Percentiles rank a stretch among this genome's conserved stretches.
phyloP scores from a whole-genome alignment of 2,888 invertebrate genomes.

The Pollenia labialis region DNA sequence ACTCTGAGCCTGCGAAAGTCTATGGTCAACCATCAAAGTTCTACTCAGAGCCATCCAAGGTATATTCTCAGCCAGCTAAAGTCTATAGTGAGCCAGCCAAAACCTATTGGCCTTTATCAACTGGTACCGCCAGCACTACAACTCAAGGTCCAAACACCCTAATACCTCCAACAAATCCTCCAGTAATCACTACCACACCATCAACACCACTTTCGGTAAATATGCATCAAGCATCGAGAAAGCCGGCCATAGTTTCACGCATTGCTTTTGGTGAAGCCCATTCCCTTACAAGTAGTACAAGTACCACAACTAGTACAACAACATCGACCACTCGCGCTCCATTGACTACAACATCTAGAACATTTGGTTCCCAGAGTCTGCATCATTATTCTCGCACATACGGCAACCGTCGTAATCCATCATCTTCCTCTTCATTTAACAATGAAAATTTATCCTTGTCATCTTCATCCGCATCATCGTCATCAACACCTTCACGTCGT shows the following conservation, averaged over 20 bases:
- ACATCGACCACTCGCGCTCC: slow-evolving; percentile 52
- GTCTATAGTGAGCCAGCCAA: slow-evolving; percentile 85
- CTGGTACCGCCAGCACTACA: slow-evolving; percentile 73
- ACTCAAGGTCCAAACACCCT: slow-evolving; percentile 68
- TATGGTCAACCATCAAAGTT: slow-evolving; percentile 87
- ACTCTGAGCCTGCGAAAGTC: slow-evolving; percentile 85
- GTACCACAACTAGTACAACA: slow-evolving; percentile 52
- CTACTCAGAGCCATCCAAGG: slow-evolving; percentile 86
- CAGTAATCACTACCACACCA: slow-evolving; percentile 38
- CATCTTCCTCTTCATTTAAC: slow-evolving; percentile 69
- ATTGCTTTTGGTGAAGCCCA: slow-evolving; percentile 82
- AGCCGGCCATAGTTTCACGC: slow-evolving; percentile 81
- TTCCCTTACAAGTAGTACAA: slow-evolving; percentile 66
- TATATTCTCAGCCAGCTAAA: slow-evolving; percentile 86
- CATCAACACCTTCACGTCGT: slow-evolving; percentile 78
- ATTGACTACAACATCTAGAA: slow-evolving; percentile 62
- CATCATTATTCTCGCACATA: slow-evolving; percentile 68
- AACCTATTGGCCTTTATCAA: slow-evolving; percentile 84
- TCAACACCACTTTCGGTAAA: slow-evolving; percentile 57
- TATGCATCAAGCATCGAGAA: slow-evolving; percentile 78
- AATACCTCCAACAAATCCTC: slow-evolving; percentile 62
- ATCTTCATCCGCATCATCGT: slow-evolving; percentile 74
- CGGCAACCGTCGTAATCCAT: slow-evolving; percentile 74
- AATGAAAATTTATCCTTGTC: slow-evolving; percentile 60
- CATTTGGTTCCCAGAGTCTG: slow-evolving; percentile 67